phyloP scores from a whole-genome alignment of 2,113 vertebrate species.

The Riparia riparia region DNA sequence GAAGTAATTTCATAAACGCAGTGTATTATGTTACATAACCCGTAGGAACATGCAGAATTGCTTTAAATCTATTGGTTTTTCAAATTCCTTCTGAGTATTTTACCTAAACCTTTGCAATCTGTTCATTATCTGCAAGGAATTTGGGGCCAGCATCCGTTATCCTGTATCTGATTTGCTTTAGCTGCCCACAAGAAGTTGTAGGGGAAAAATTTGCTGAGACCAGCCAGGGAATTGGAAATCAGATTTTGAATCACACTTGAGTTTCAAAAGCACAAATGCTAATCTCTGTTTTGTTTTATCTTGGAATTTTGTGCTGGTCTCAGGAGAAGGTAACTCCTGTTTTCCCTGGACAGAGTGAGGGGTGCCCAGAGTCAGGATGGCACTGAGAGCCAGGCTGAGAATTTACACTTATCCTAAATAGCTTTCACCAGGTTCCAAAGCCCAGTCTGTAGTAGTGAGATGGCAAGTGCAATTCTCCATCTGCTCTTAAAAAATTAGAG shows the following conservation, averaged over 20 bases:
- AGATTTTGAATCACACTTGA: background rate
- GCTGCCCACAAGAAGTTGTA: background rate
- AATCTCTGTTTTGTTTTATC: background rate
- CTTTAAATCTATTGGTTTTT: background rate
- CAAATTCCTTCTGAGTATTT: background rate
- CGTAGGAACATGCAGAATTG: background rate
- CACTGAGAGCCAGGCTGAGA: background rate
- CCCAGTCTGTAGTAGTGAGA: background rate
- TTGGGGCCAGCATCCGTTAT: background rate
- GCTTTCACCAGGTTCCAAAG: background rate
- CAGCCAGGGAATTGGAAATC: background rate
- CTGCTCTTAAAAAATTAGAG: slow-evolving; percentile 6
- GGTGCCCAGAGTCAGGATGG: background rate
- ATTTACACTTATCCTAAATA: background rate
- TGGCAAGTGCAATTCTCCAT: background rate
- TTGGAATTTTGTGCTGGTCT: background rate
- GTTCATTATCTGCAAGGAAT: background rate
- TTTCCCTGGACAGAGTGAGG: background rate
- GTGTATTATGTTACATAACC: background rate
- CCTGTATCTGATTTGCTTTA: background rate
- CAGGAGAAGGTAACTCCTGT: background rate
- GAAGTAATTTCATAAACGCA: background rate
- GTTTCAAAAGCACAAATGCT: background rate
- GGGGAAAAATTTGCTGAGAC: background rate
- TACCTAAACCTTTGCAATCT: background rate